Percentiles rank a stretch among this genome's conserved stretches.
Conservation (phyloP, 2,797 vertebrate species). For the Glyptemys insculpta region DNA sequence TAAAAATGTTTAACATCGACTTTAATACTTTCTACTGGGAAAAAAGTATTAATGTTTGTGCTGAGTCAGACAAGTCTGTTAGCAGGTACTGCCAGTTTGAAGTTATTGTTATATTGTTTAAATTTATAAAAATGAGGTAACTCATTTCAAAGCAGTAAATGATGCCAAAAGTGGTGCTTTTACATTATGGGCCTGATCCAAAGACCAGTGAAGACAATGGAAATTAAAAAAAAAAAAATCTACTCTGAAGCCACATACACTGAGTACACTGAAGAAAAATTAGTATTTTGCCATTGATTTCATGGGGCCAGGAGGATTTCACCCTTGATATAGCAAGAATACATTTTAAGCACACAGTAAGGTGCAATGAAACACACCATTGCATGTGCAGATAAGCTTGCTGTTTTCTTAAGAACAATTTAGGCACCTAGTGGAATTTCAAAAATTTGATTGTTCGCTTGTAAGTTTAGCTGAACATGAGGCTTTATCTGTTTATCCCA, state of each 20-base stretch:
- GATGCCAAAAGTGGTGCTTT: background rate
- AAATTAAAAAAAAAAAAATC: background rate
- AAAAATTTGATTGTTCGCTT: background rate
- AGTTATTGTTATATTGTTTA: background rate
- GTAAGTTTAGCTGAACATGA: background rate
- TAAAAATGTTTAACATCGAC: background rate
- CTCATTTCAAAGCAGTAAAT: background rate
- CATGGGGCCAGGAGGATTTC: background rate
- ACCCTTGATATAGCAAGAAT: background rate
- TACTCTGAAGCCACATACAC: background rate
- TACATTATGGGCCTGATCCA: background rate
- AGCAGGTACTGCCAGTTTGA: background rate
- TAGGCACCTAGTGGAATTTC: background rate
- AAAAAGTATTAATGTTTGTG: background rate
- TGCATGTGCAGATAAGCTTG: rapidly evolving
- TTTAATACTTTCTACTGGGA: background rate
- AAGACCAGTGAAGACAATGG: background rate
- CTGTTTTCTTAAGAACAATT: background rate
- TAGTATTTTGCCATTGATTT: background rate
- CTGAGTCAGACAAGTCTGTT: background rate
- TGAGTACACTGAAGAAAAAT: background rate
- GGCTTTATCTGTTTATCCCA: background rate
- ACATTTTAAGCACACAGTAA: background rate
- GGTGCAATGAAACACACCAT: background rate
- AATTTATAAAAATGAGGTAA: background rate